phyloP scores from a whole-genome alignment of 2,113 vertebrate species.

The Macrotus californicus region DNA sequence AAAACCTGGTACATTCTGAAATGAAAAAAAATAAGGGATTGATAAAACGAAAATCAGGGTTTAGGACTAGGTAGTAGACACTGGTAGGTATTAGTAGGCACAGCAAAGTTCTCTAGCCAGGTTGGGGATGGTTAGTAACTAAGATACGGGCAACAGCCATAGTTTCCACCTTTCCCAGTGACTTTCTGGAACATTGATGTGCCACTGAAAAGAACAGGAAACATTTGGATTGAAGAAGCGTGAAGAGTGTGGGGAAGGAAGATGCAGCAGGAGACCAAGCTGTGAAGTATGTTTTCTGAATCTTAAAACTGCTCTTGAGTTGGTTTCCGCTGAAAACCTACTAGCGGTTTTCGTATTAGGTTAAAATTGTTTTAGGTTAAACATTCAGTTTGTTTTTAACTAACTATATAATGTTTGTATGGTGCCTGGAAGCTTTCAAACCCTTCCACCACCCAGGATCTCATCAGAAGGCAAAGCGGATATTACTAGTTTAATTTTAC shows the following conservation, averaged over 20 bases:
- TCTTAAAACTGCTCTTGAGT: neutral
- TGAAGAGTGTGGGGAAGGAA: neutral
- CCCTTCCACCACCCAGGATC: no score
- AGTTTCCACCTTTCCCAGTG: neutral
- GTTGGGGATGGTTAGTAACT: neutral
- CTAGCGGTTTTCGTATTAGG: neutral
- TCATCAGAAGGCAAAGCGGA: neutral
- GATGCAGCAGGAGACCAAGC: neutral
- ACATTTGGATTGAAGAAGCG: neutral
- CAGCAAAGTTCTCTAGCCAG: neutral
- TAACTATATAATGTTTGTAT: neutral
- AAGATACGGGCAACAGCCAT: neutral
- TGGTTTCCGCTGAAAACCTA: neutral
- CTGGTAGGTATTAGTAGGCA: neutral
- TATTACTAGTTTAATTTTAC: neutral
- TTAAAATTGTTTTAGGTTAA: neutral
- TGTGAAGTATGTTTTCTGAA: neutral
- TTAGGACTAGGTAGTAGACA: neutral
- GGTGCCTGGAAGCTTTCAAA: neutral
- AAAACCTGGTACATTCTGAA: neutral
- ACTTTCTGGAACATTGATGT: fast-evolving
- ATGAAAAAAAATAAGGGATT: neutral
- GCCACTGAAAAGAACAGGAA: neutral
- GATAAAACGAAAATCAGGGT: neutral
- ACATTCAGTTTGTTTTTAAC: neutral